These are phyloP conservation scores for Polyommatus iphigenia DNA, from an alignment of 2,888 invertebrate species.

Conservation along the genomic window DNA sequence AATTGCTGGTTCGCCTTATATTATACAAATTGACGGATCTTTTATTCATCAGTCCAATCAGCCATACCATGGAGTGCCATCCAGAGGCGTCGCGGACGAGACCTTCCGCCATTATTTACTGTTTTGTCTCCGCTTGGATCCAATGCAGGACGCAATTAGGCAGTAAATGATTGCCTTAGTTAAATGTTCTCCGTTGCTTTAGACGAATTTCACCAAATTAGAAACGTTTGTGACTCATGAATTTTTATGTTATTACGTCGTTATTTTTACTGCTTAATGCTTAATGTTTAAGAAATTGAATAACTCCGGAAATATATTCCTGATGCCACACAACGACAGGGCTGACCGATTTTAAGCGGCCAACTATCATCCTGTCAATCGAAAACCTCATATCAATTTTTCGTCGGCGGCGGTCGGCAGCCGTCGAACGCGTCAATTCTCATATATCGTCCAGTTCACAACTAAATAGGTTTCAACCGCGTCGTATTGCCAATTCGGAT, in stretches of 20 bases:
- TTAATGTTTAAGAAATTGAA: too few relatives aligned
- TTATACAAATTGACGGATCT: conserved; percentile 75
- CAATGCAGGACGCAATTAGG: conserved; percentile 48
- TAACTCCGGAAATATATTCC: background rate
- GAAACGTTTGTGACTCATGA: conserved; percentile 13
- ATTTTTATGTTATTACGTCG: conserved; percentile 16
- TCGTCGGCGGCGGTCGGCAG: conserved; percentile 46
- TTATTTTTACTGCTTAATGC: background rate
- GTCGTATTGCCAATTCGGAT: conserved; percentile 41
- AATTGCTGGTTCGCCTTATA: conserved; percentile 60
- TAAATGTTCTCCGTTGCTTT: conserved; percentile 57
- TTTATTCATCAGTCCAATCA: conserved; percentile 78
- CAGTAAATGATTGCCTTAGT: conserved; percentile 67
- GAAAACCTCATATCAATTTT: conserved; percentile 24
- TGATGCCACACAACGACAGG: background rate
- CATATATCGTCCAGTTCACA: conserved; percentile 37
- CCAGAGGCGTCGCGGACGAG: conserved; percentile 67
- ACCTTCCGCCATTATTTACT: conserved; percentile 46
- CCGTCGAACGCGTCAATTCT: conserved; percentile 54
- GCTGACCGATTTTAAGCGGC: conserved; percentile 28
- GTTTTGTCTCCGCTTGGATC: conserved; percentile 37
- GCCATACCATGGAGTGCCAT: conserved; percentile 65
- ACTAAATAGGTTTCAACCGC: conserved; percentile 47
- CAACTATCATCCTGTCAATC: conserved; percentile 34
- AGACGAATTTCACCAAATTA: conserved; percentile 37